Evolutionary conservation across 64 coral and sea anemone genomes (phyloP).

Genomic region (Actinia tenebrosa): DNA sequence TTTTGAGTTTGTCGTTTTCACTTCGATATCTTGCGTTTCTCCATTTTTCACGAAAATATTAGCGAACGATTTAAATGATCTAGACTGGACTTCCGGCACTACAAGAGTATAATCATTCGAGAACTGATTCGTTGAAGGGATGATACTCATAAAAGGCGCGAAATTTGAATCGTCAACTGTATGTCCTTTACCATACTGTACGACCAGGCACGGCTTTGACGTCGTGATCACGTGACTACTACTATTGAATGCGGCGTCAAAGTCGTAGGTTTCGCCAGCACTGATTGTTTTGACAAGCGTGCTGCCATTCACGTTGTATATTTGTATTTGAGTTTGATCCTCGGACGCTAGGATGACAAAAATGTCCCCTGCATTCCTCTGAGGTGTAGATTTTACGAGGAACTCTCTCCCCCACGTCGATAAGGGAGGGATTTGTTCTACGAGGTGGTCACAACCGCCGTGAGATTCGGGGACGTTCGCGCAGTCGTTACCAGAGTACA

Average conservation of each 20-base stretch:
- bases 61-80: not conserved
- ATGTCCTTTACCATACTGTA: slow-evolving; percentile 57
- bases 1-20: not conserved
- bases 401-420: slow-evolving; percentile 60
- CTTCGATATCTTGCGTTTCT: not conserved
- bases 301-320: slow-evolving; percentile 12
- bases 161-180: not conserved
- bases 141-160: slow-evolving; percentile 60
- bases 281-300: not conserved
- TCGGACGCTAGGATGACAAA: slow-evolving; percentile 63
- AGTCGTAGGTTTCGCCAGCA: slow-evolving; percentile 20
- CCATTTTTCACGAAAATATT: not conserved
- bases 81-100: not conserved
- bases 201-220: slow-evolving; percentile 49
- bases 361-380: slow-evolving; percentile 22
- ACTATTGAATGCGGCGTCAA: not conserved
- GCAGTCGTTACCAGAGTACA: slow-evolving; percentile 86
- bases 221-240: slow-evolving; percentile 40
- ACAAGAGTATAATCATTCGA: slow-evolving; percentile 51
- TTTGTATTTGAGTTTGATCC: slow-evolving; percentile 31
- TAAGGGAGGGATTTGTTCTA: slow-evolving; percentile 74
- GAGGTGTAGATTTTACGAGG: slow-evolving; percentile 46
- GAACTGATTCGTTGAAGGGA: slow-evolving; percentile 59
- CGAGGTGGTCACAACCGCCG: slow-evolving; percentile 58
- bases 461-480: slow-evolving; percentile 32